These are phyloP conservation scores for Drosophila fuyamai DNA, from an alignment of 1,140 invertebrate genomes.

Conservation along the genomic window DNA sequence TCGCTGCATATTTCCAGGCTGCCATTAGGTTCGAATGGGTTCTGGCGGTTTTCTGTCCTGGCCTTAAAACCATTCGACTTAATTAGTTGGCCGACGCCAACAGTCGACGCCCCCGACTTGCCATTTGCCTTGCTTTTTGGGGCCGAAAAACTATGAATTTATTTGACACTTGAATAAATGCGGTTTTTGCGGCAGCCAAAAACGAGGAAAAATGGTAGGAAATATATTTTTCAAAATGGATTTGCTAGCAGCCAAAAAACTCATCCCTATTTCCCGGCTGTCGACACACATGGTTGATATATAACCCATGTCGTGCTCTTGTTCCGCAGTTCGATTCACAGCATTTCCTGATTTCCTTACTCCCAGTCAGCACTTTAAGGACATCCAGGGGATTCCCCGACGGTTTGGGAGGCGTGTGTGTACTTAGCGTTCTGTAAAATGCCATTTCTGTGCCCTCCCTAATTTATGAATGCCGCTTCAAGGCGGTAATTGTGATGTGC, in stretches of 20 bases:
- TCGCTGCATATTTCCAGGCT: constrained; percentile 29
- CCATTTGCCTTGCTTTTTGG: constrained; percentile 2
- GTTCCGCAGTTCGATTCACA: constrained; percentile 73
- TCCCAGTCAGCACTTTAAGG: background rate
- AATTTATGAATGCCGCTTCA: constrained; percentile 74
- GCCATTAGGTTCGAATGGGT: constrained; percentile 36
- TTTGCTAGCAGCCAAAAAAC: constrained; percentile 47
- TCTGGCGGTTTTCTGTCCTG: constrained; percentile 41
- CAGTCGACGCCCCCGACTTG: constrained; percentile 36
- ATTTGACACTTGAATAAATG: constrained; percentile 84
- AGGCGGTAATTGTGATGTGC: constrained; percentile 73
- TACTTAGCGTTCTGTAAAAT: constrained; percentile 76
- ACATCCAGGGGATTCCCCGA: background rate
- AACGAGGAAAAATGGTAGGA: constrained; percentile 74
- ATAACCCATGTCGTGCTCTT: constrained; percentile 68
- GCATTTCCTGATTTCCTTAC: constrained; percentile 76
- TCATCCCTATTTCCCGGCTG: constrained; percentile 15
- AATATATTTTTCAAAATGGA: constrained; percentile 69
- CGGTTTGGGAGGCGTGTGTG: constrained; percentile 32
- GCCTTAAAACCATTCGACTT: constrained; percentile 70
- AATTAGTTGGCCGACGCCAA: constrained; percentile 73
- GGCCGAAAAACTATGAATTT: constrained; percentile 77
- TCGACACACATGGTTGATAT: constrained; percentile 65
- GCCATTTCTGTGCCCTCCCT: constrained; percentile 59
- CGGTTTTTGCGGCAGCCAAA: constrained; percentile 73